Evolutionary conservation across 2,113 vertebrate genomes (phyloP).

Genomic region (Nesoenas mayeri): DNA sequence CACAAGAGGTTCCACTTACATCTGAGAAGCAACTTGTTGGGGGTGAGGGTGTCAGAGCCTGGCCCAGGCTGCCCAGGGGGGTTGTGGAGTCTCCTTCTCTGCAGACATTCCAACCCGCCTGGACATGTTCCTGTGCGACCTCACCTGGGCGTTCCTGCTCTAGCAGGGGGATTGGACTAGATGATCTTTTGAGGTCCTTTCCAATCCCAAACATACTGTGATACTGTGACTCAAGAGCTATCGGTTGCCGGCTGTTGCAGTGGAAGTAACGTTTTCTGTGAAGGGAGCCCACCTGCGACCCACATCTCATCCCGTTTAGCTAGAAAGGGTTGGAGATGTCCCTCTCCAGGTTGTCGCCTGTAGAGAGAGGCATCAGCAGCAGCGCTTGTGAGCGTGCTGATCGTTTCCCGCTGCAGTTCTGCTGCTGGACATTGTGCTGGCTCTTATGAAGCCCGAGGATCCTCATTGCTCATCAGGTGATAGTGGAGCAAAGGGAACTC

Average conservation of each 20-base stretch:
- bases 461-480: background rate
- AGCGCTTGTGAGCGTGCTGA: too few relatives aligned
- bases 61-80: too few relatives aligned
- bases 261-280: background rate
- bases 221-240: background rate
- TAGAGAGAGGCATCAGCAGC: background rate
- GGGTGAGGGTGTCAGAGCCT: too few relatives aligned
- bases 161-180: too few relatives aligned
- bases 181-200: too few relatives aligned
- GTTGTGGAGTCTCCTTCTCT: too few relatives aligned
- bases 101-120: too few relatives aligned
- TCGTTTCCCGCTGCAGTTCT: background rate
- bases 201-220: too few relatives aligned
- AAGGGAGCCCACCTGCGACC: background rate
- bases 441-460: fast-evolving
- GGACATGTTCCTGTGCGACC: too few relatives aligned
- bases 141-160: too few relatives aligned
- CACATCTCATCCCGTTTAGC: background rate
- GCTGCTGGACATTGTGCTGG: background rate
- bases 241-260: fast-evolving
- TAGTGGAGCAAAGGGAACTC: background rate
- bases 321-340: background rate
- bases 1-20: too few relatives aligned
- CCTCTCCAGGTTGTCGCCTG: background rate
- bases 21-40: too few relatives aligned